Evolutionary conservation across 2,888 invertebrate species (phyloP), one percentile per base, ranked within the genome.

Genomic region (Ormyrus thymus): DNA sequence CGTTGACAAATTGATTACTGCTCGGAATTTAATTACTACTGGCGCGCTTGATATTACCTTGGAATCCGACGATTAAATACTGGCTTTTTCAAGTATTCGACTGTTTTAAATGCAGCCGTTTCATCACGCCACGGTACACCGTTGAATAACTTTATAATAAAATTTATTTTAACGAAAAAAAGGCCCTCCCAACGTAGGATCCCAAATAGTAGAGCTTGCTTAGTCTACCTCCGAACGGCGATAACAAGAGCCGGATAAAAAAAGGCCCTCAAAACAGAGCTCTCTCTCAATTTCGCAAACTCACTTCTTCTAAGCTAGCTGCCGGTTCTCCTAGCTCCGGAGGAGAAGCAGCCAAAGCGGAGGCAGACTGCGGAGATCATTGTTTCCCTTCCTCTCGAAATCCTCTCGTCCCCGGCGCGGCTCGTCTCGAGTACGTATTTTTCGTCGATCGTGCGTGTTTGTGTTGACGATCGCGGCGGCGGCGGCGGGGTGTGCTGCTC

Each of bases 311-410:
- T 56, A 15, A 10, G 13, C 15, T n/a, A 48, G 65, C 29, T 7
- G 13, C 7, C 51, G 62, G 15, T n/a, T 13, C 45, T 75, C 62
- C 64, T 64, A 62, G 43, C 43, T 46, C 4, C 15, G 13, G 11
- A 62, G 56, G 68, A 73, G 58, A 76, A 70, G 76, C 66, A 68
- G 29, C 29, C 29, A 29, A 29, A 75, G 58, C 48, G 59, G 51
- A 64, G 58, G 10, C 29, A 56, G 65, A 50, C 56, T 50, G 55
- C 45, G 56, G 45, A 29, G 70, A 73, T 56, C 73, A 81, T 78
- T 83, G 82, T 82, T 83, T 81, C 82, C 81, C 78, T 82, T 83
- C 77, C 82, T 82, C 82, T 82, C 80, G 80, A 82, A 79, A 72
- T 61, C 69, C 71, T 56, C 55, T 43, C 11, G 7, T 11, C 53